Percentiles rank a stretch among this genome's conserved stretches.
These are phyloP conservation scores for Silurus lanzhouensis DNA, from an alignment of 2,797 vertebrate genomes.

Conservation along the genomic window DNA sequence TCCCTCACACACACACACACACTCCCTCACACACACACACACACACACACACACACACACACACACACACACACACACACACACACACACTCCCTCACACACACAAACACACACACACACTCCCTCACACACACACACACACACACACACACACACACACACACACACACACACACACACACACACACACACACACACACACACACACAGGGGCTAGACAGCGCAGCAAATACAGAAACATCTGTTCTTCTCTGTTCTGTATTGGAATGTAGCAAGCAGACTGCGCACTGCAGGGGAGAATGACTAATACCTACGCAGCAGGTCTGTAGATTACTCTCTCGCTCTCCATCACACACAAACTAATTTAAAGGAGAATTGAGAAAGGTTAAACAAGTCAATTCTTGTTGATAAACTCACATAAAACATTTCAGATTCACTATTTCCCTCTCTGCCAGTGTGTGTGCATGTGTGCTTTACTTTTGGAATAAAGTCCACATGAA, in stretches of 20 bases:
- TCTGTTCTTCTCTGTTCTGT: slow-evolving; percentile 69
- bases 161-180: slow-evolving; percentile 32
- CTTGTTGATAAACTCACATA: not conserved
- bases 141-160: slow-evolving; percentile 24
- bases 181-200: slow-evolving; percentile 64
- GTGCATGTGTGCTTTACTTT: not conserved
- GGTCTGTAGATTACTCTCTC: slow-evolving; percentile 33
- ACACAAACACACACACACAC: slow-evolving; percentile 40
- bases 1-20: slow-evolving; percentile 46
- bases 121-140: slow-evolving; percentile 49
- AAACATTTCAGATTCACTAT: not conserved
- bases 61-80: slow-evolving; percentile 50
- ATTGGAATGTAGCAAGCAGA: slow-evolving; percentile 63
- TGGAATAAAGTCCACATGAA: not conserved
- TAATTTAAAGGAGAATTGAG: slow-evolving; percentile 21
- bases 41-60: slow-evolving; percentile 34
- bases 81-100: slow-evolving; percentile 39
- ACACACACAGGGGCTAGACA: slow-evolving; percentile 64
- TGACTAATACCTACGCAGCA: slow-evolving; percentile 57
- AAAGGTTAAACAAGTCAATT: slow-evolving; percentile 25
- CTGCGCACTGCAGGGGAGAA: slow-evolving; percentile 66
- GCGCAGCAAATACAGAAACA: slow-evolving; percentile 68
- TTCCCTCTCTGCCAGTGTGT: not conserved
- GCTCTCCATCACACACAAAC: slow-evolving; percentile 51
- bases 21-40: slow-evolving; percentile 65